Conservation (phyloP, 2,113 vertebrate species). For the Paradoxurus hermaphroditus region DNA sequence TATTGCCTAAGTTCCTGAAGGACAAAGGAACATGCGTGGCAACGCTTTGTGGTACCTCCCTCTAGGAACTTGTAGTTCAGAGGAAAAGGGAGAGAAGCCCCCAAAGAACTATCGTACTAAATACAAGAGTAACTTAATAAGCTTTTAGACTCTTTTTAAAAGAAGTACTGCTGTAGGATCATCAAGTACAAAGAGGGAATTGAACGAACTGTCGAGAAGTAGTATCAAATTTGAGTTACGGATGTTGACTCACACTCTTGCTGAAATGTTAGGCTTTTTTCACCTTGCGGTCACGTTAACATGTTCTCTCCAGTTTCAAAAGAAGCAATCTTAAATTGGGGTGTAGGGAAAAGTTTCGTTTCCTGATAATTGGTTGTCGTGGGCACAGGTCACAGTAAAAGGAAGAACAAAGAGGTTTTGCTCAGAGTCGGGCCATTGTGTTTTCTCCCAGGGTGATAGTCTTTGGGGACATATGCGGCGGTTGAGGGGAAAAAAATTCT, state of each 20-base stretch:
- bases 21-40: background rate
- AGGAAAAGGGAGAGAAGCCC: background rate
- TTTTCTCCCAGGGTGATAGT: background rate
- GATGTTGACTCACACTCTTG: background rate
- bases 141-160: background rate
- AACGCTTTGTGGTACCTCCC: background rate
- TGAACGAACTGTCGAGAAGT: background rate
- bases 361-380: background rate
- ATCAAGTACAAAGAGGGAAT: background rate
- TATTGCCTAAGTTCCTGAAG: background rate
- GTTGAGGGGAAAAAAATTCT: background rate
- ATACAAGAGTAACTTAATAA: background rate
- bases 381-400: background rate
- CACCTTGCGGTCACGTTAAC: slow-evolving; percentile 12
- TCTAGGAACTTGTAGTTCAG: background rate
- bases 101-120: background rate
- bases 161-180: background rate
- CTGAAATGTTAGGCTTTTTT: background rate
- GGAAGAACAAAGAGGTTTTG: background rate
- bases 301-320: background rate
- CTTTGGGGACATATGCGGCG: background rate
- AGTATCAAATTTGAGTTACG: slow-evolving; percentile 39
- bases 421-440: background rate
- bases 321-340: background rate
- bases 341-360: background rate